Percentiles rank a stretch among this genome's conserved stretches.
Conservation (phyloP, 2,797 vertebrate genomes). For the Bucorvus abyssinicus region DNA sequence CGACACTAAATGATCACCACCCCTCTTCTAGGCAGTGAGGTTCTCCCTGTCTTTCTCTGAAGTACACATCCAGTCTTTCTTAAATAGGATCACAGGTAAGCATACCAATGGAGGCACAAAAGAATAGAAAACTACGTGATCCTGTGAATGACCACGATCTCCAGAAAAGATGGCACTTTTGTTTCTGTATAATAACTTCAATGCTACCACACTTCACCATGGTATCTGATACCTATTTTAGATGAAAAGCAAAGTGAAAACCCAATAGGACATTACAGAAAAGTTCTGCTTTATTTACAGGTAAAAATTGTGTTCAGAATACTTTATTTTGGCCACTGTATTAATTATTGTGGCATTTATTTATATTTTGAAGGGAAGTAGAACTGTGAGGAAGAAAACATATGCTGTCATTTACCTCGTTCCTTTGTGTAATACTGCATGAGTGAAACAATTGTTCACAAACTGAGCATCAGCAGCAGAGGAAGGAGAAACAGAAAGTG, state of each 20-base stretch:
- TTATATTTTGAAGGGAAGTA: not conserved
- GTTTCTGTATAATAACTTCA: not conserved
- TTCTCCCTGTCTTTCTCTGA: not conserved
- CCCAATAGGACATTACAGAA: not conserved
- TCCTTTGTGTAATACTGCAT: not conserved
- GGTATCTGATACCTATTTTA: not conserved
- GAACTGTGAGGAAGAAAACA: not conserved
- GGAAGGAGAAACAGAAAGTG: not conserved
- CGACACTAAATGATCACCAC: not conserved
- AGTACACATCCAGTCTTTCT: not conserved
- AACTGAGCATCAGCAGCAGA: not conserved
- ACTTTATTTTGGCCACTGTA: not conserved
- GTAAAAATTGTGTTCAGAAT: not conserved
- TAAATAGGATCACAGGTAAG: not conserved
- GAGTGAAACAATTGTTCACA: not conserved
- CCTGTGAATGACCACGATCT: not conserved
- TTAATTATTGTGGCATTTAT: not conserved
- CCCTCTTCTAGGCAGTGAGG: not conserved
- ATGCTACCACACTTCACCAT: not conserved
- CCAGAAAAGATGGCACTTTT: not conserved
- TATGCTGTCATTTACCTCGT: not conserved
- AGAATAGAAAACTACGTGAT: not conserved
- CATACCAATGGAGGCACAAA: rapidly evolving
- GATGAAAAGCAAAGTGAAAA: not conserved
- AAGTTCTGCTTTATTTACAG: not conserved